Conservation (phyloP, 2,113 vertebrate species). For the Dipodomys merriami region DNA sequence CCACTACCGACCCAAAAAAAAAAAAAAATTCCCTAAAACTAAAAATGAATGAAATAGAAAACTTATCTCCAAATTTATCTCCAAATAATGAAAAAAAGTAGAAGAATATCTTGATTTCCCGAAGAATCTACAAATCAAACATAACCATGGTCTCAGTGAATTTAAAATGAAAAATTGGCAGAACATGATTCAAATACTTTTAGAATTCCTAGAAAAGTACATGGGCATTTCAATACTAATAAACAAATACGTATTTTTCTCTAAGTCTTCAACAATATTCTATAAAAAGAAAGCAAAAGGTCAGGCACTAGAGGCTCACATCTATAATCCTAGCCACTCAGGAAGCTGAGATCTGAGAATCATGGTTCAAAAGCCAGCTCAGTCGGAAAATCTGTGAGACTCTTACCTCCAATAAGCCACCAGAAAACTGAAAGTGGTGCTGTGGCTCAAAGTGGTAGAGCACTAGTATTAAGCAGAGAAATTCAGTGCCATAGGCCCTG, state of each 20-base stretch:
- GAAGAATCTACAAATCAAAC: conserved; percentile 26
- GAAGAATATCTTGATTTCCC: conserved; percentile 1
- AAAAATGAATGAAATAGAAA: conserved; percentile 39
- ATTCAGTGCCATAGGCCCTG: too few species aligned
- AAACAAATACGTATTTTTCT: not conserved
- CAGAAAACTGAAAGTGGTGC: too few species aligned
- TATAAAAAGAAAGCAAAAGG: not conserved
- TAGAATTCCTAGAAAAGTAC: conserved; percentile 8
- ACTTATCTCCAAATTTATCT: conserved; percentile 50
- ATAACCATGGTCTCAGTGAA: not conserved
- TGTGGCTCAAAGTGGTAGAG: too few species aligned
- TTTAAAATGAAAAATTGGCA: conserved; percentile 28
- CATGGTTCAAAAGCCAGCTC: too few species aligned
- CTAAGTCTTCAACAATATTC: not conserved
- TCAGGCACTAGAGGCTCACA: too few species aligned
- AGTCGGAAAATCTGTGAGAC: too few species aligned
- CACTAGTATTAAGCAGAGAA: too few species aligned
- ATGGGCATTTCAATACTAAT: not conserved
- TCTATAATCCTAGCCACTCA: too few species aligned
- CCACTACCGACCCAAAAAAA: too few species aligned
- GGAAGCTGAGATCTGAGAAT: too few species aligned
- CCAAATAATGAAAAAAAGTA: conserved; percentile 45
- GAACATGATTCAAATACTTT: conserved; percentile 34
- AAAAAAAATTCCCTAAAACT: not conserved
- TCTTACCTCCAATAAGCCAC: too few species aligned